Base-by-base conservation (phyloP, 2,888 invertebrate genomes). In the Spicauda simplicius region DNA sequence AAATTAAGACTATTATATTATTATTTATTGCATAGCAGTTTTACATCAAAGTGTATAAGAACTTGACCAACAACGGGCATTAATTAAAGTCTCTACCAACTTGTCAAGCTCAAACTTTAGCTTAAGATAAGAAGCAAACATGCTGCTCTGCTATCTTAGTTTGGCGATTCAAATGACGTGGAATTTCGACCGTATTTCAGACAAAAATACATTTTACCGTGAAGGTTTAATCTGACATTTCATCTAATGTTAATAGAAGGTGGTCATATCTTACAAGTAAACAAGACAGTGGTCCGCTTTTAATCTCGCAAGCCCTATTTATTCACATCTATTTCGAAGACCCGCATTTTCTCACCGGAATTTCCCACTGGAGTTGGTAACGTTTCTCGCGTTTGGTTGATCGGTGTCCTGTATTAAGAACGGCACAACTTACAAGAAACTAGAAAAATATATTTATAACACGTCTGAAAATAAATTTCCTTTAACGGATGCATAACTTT, bases 291-390 rank as follows among this genome's bases (percentile, higher is more conserved):
- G 78, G 81, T 71, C 84, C 84, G 86, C 85, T 85, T 87, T 88
- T 88, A 88, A 88, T 88, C 88, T 87, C 87, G 77, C 84, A 82
- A 86, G 87, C 80, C 87, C 88, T 88, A 89, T 89, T 89, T 89
- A 88, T 88, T 87, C 83, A 85, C 87, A 88, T 89, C 88, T 88
- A 89, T 87, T 84, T 66, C 45, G 54, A 66, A 66, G 54, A 55
- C 60, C 65, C 60, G 55, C 61, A 67, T 67, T 67, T 67, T 67
- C 61, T 67, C 61, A 83, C 82, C 84, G 88, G 91, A 90, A 87
- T 87, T 89, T 88, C 87, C 86, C 86, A 79, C 85, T 86, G 85
- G 84, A 84, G 88, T 88, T 86, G 37, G 61, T 86, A 85, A 83
- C 87, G 79, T 86, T 89, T 88, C 84, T 87, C 82, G 83, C 82